Percentiles rank a stretch among this genome's conserved stretches.
These are phyloP conservation scores for Nycticryphes semicollaris DNA, from an alignment of 2,113 vertebrate species.

Conservation along the genomic window DNA sequence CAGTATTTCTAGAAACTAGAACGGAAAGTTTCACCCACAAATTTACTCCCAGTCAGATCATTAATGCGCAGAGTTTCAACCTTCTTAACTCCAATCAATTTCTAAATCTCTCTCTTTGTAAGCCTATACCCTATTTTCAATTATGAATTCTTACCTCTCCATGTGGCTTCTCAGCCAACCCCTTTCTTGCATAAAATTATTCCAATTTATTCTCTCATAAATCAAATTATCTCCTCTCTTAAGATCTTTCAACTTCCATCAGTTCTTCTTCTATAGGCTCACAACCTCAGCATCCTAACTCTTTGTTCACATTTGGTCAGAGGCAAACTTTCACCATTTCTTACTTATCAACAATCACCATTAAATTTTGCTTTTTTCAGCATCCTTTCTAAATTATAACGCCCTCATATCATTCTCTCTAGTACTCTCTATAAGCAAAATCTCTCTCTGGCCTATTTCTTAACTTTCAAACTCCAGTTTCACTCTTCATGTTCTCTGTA, in stretches of 20 bases:
- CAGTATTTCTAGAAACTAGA: background rate
- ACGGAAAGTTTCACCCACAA: background rate
- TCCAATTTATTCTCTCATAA: slow-evolving; percentile 24
- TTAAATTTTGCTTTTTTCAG: background rate
- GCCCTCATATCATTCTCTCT: background rate
- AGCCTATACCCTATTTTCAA: background rate
- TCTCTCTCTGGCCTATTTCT: background rate
- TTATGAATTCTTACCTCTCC: background rate
- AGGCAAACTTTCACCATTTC: background rate
- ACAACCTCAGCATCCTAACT: background rate
- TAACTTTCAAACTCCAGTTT: background rate
- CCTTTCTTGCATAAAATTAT: background rate
- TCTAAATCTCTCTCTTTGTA: background rate
- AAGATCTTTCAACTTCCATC: background rate
- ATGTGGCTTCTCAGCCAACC: background rate
- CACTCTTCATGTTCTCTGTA: background rate
- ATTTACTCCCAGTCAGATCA: background rate
- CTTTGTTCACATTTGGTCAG: background rate
- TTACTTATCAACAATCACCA: background rate
- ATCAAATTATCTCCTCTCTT: slow-evolving; percentile 7
- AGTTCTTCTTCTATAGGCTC: background rate
- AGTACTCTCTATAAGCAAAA: background rate
- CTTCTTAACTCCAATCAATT: slow-evolving; percentile 15
- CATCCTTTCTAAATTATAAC: background rate
- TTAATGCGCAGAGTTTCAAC: background rate